A percentile compares a stretch with the other conserved stretches of the same genome.
Conservation (phyloP, 2,113 vertebrate species). For the Neolamprologus devosi region DNA sequence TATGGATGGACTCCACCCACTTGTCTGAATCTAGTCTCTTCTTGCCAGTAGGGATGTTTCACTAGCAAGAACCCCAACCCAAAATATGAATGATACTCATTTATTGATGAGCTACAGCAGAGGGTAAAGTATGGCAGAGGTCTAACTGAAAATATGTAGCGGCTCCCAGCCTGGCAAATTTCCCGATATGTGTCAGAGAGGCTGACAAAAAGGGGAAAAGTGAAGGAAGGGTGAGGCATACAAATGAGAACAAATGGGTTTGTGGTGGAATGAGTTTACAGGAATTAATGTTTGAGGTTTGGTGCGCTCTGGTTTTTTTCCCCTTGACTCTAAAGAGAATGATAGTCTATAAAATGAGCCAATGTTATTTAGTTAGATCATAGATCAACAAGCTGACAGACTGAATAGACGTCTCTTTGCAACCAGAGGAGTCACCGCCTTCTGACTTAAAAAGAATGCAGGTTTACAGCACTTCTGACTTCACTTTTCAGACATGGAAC, state of each 20-base stretch:
- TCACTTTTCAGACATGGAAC: rapidly evolving
- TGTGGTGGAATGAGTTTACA: not conserved
- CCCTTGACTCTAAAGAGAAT: not conserved
- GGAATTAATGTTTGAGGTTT: not conserved
- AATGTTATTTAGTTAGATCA: not conserved
- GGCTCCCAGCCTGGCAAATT: not conserved
- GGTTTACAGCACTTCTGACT: not conserved
- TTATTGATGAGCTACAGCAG: not conserved
- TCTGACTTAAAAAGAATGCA: not conserved
- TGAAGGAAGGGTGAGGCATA: not conserved
- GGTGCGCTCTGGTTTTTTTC: not conserved
- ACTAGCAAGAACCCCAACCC: not conserved
- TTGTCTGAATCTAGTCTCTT: not conserved
- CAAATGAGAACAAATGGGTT: not conserved
- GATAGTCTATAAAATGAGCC: not conserved
- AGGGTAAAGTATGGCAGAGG: not conserved
- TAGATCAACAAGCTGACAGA: not conserved
- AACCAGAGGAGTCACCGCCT: not conserved
- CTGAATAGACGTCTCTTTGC: not conserved
- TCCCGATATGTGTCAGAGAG: not conserved
- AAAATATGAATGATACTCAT: not conserved
- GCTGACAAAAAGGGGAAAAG: not conserved
- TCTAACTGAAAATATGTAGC: not conserved
- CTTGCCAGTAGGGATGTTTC: not conserved
- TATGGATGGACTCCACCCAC: not conserved